Evolutionary conservation across 2,797 vertebrate genomes (phyloP), one percentile per base, ranked within the genome.

Genomic region (Scolopax bukidnonensis): DNA sequence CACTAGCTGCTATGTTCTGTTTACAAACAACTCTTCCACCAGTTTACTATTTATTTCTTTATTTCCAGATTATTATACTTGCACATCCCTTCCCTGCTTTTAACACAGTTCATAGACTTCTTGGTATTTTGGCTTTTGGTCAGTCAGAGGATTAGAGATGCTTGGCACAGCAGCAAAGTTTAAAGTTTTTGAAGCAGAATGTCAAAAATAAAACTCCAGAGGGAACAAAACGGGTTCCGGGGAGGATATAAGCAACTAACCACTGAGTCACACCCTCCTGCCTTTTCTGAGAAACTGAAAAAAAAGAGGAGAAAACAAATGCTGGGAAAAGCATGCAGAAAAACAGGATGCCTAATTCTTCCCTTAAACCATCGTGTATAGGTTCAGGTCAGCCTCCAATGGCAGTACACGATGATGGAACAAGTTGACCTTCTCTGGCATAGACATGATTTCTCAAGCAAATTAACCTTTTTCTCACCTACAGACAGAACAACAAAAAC

Each of bases 391-490:
- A 96, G 79, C 69, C 84, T 96, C 95, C 94, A 78, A 67, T 63
- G 81, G 92, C 92, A 93, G 84, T 82, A 94, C 87, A 64, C 9
- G 24, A 93, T 97, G 95, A 97, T 97, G 95, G 91, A 97, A 94
- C 92, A 97, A 83, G 89, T 68, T 97, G 97, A 97, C 96, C 93
- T 97, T 97, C 94, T 97, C 82, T 96, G 84, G 94, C 90, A 93
- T 41, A 95, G 95, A 97, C 95, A 95, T 94, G 96, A 95, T 96
- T 97, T 97, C 95, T 96, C 92, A 96, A 85, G 93, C 92, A 95
- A 98, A 97, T 97, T 97, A 97, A 96, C 93, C 89, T 97, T 97
- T 97, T 95, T 95, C 93, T 91, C 92, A 88, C 84, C 88, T 93
- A 87, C 78, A 96, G 76, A 94, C 87, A 96, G 95, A 97, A 90